phyloP scores from a whole-genome alignment of 2,888 invertebrate genomes.

The Notodromas monacha region DNA sequence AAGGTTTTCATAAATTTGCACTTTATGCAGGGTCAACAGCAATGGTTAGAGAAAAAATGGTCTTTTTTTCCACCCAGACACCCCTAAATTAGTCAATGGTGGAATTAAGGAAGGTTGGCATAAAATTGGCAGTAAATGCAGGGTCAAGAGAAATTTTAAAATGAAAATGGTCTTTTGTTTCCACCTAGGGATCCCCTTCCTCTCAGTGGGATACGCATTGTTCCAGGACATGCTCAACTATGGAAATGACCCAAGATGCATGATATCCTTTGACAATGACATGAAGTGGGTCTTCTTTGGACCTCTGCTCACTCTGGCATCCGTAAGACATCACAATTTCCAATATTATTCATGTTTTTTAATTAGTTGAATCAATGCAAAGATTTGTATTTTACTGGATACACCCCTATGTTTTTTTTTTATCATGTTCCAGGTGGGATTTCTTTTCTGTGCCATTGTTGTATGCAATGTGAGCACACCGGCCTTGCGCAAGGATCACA shows the following conservation, averaged over 20 bases:
- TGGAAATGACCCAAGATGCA: conserved; percentile 8
- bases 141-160: neutral
- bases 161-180: neutral
- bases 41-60: too few relatives aligned
- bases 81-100: too few relatives aligned
- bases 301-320: conserved; percentile 9
- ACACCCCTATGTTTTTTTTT: too few relatives aligned
- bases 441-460: neutral
- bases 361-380: too few relatives aligned
- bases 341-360: too few relatives aligned
- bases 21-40: too few relatives aligned
- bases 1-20: too few relatives aligned
- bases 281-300: conserved; percentile 10
- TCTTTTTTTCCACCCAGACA: too few relatives aligned
- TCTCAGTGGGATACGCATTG: neutral
- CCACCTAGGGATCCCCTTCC: neutral
- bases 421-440: neutral
- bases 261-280: conserved; percentile 10
- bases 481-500: neutral
- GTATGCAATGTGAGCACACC: neutral
- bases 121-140: conserved; percentile 8
- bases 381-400: too few relatives aligned
- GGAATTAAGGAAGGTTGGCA: neutral
- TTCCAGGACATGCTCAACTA: neutral
- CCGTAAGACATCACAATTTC: too few relatives aligned